Evolutionary conservation across 2,113 vertebrate genomes (phyloP).

Genomic region (Pomatostomus ruficeps): DNA sequence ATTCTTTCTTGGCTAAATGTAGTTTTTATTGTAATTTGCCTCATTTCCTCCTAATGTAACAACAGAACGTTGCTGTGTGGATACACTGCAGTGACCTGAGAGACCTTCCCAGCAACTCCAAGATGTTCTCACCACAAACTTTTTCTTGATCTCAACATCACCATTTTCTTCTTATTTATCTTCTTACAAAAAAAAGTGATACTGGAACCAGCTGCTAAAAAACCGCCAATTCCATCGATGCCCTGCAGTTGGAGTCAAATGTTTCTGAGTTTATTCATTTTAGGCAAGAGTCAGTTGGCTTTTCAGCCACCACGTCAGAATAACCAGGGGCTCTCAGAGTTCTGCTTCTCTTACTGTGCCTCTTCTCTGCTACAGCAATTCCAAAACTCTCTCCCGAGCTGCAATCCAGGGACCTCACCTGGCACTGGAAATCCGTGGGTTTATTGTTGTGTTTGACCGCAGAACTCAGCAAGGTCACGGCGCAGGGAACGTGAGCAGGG

Average conservation of each 20-base stretch:
- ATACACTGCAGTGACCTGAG: not conserved
- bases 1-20: not conserved
- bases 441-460: fast-evolving
- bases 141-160: not conserved
- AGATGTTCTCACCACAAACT: not conserved
- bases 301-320: not conserved
- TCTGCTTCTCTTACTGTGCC: not conserved
- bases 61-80: not conserved
- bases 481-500: not conserved
- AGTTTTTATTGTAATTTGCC: conserved; percentile 43
- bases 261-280: not conserved
- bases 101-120: not conserved
- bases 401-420: not conserved
- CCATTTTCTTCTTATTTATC: not conserved
- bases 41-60: conserved; percentile 11
- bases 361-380: not conserved
- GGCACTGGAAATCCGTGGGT: not conserved
- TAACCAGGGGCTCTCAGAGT: not conserved
- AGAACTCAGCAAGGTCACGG: not conserved
- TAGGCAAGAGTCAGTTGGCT: not conserved
- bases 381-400: not conserved
- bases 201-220: not conserved
- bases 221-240: not conserved
- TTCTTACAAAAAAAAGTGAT: not conserved
- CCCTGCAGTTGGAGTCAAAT: not conserved